Percentiles rank a stretch among this genome's conserved stretches.
Evolutionary conservation across 2,888 invertebrate genomes (phyloP).

Genomic region (Hirtodrosophila histrioides): DNA sequence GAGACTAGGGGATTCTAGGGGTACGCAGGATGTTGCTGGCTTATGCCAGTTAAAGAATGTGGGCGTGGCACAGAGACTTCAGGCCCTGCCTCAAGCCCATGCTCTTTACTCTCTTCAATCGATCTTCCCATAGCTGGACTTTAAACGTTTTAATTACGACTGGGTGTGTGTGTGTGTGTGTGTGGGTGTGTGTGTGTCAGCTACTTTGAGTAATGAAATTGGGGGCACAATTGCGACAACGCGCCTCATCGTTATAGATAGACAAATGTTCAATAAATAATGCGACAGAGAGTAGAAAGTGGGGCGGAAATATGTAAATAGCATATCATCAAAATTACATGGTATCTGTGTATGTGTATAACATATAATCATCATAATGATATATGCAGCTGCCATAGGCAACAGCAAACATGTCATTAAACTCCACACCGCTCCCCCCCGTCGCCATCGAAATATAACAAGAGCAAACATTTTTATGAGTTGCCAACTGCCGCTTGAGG

Average conservation of each 20-base stretch:
- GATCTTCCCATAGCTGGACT: background rate
- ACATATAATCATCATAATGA: conserved; percentile 66
- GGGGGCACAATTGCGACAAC: conserved; percentile 46
- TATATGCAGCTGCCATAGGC: conserved; percentile 59
- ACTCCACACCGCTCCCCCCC: conserved; percentile 19
- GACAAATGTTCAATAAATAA: conserved; percentile 65
- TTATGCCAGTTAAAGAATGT: conserved; percentile 5
- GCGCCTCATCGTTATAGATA: conserved; percentile 51
- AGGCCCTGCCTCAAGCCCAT: background rate
- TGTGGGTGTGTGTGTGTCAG: conserved; percentile 15
- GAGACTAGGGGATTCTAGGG: background rate
- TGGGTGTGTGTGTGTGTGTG: conserved; percentile 3
- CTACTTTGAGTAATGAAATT: conserved; percentile 61
- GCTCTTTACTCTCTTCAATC: background rate
- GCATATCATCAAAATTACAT: background rate
- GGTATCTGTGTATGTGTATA: conserved; percentile 21
- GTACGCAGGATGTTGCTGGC: background rate
- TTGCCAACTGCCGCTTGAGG: conserved; percentile 75
- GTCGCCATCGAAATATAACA: conserved; percentile 3
- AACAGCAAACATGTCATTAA: conserved; percentile 56
- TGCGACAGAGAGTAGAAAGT: background rate
- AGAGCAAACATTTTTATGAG: conserved; percentile 69
- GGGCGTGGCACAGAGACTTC: conserved; percentile 17
- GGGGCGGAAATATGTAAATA: conserved; percentile 14
- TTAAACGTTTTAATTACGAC: conserved; percentile 55